Percentiles rank a stretch among this genome's conserved stretches.
These are phyloP conservation scores for Ranitomeya variabilis DNA, from an alignment of 2,113 vertebrate species.

Conservation along the genomic window DNA sequence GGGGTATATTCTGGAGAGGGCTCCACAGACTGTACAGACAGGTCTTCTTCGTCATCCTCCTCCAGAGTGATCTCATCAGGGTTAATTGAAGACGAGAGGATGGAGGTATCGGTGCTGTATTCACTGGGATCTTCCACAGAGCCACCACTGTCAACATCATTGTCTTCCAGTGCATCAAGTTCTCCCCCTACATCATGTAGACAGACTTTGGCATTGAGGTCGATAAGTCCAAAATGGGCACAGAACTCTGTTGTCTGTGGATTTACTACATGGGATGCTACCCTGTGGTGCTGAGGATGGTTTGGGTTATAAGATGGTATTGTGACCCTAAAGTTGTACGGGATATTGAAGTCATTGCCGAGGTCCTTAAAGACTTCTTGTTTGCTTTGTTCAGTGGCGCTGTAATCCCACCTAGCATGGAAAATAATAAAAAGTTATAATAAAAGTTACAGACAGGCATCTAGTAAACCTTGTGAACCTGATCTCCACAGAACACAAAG, in stretches of 20 bases:
- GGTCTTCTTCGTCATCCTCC: conserved; percentile 81
- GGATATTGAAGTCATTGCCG: conserved; percentile 82
- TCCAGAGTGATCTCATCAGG: conserved; percentile 95
- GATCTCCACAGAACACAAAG: too few species aligned
- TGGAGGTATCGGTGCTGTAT: conserved; percentile 86
- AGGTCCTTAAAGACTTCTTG: conserved; percentile 81
- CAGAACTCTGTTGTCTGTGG: conserved; percentile 96
- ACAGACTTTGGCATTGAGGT: conserved; percentile 81
- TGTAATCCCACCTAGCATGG: conserved; percentile 89
- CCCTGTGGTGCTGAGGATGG: conserved; percentile 72
- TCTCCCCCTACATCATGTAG: conserved; percentile 69
- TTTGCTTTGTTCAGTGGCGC: conserved; percentile 81
- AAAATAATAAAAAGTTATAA: neutral
- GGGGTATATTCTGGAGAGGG: conserved; percentile 71
- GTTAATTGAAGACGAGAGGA: conserved; percentile 82
- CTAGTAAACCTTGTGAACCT: too few species aligned
- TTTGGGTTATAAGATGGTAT: conserved; percentile 80
- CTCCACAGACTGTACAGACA: conserved; percentile 64
- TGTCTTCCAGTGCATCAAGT: conserved; percentile 74
- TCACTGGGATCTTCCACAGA: conserved; percentile 87
- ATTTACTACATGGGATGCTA: conserved; percentile 78
- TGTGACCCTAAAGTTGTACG: conserved; percentile 86
- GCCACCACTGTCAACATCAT: conserved; percentile 73
- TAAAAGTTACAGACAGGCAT: too few species aligned
- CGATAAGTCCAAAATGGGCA: conserved; percentile 85